These are phyloP conservation scores for Megatriorchis doriae DNA, from an alignment of 2,113 vertebrate species.

Conservation along the genomic window DNA sequence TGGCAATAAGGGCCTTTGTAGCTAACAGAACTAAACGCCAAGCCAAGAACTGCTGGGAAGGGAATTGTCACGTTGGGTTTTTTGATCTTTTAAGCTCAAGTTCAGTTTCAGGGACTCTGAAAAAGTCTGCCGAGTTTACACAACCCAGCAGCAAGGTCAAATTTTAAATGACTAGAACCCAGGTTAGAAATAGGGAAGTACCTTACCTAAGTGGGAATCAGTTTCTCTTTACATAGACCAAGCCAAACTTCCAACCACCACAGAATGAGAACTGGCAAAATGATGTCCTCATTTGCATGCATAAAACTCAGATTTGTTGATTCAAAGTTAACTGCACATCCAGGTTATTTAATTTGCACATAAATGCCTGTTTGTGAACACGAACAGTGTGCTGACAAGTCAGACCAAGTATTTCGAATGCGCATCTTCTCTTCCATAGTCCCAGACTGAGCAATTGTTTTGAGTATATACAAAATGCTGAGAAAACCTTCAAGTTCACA, in stretches of 20 bases:
- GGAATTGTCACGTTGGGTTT: neutral
- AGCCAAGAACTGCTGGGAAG: neutral
- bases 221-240: slow-evolving; percentile 27
- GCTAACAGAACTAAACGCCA: neutral
- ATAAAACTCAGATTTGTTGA: slow-evolving; percentile 20
- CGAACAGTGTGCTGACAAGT: neutral
- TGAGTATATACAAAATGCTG: slow-evolving; percentile 54
- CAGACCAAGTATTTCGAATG: neutral
- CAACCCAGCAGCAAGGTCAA: neutral
- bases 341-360: neutral
- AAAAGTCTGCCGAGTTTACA: neutral
- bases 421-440: neutral
- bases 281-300: slow-evolving; percentile 26
- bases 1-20: neutral
- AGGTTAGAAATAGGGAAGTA: slow-evolving; percentile 28
- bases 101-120: slow-evolving; percentile 9
- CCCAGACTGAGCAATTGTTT: slow-evolving; percentile 1
- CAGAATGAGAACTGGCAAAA: slow-evolving; percentile 36
- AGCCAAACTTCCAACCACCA: slow-evolving; percentile 50
- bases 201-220: neutral
- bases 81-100: slow-evolving; percentile 1
- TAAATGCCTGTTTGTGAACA: neutral
- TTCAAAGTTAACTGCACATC: slow-evolving; percentile 27
- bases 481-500: slow-evolving; percentile 34
- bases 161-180: neutral